Conservation (phyloP, 2,113 vertebrate genomes). For the Scalopus aquaticus region DNA sequence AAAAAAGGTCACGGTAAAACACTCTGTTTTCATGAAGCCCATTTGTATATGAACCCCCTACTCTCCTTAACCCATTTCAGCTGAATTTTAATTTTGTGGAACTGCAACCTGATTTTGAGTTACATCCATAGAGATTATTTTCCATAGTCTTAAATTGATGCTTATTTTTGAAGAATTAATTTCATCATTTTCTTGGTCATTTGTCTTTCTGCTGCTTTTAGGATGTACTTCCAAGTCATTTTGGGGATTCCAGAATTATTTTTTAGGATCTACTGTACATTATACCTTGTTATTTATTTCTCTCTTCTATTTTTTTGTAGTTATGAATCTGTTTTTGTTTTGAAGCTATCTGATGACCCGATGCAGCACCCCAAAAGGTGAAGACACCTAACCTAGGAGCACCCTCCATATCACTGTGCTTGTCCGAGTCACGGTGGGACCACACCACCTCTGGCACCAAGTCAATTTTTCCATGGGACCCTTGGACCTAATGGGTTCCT, state of each 20-base stretch:
- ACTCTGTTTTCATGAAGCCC: constrained; percentile 90
- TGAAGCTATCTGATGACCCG: constrained; percentile 88
- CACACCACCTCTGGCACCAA: constrained; percentile 79
- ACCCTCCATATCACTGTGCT: constrained; percentile 80
- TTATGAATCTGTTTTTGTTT: constrained; percentile 88
- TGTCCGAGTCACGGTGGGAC: constrained; percentile 83
- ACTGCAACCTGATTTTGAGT: constrained; percentile 89
- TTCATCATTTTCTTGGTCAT: constrained; percentile 88
- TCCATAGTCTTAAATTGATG: constrained; percentile 98
- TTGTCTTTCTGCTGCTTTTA: constrained; percentile 95
- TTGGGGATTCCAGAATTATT: constrained; percentile 98
- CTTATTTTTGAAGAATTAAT: constrained; percentile 95
- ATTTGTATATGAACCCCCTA: constrained; percentile 84
- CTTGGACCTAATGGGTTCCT: constrained; percentile 77
- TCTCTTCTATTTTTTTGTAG: constrained; percentile 97
- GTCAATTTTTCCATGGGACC: constrained; percentile 62
- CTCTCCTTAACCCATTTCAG: constrained; percentile 94
- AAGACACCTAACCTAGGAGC: constrained; percentile 85
- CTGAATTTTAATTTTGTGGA: constrained; percentile 98
- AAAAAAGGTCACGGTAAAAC: constrained; percentile 86
- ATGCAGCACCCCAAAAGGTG: constrained; percentile 68
- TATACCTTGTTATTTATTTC: constrained; percentile 92
- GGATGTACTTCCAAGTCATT: constrained; percentile 95
- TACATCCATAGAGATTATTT: constrained; percentile 94
- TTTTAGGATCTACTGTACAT: constrained; percentile 97